Base-by-base conservation (phyloP, 2,113 vertebrate species). In the Stigmatopora argus region DNA sequence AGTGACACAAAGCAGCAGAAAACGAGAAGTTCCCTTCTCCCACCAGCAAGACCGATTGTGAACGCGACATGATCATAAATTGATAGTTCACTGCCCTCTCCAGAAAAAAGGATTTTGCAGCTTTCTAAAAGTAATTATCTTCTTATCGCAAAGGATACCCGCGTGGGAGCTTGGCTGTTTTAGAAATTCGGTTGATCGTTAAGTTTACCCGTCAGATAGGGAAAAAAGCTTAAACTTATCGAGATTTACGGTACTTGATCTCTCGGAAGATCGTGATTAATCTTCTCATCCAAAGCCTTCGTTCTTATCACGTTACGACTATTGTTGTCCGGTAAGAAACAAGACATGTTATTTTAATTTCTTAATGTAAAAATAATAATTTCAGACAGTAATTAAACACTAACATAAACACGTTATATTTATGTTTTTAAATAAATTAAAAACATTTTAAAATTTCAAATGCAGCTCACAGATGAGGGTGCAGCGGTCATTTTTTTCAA, bases 1-100 rank as follows among this genome's bases (percentile, higher is more conserved):
- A 51, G 63, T 83, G 81, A 67, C 90, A 88, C 12, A 94, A 70
- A 1, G 87, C 76, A 0, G 90, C 92, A 0, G 96, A 91, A 73
- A 95, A 98, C 0, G 96, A 97, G 79, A 97, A 98, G 76, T 98
- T 98, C 21, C 96, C 96, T 66, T 98, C 96, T 44, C 96, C 96
- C 19, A 98, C 90, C 72, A 98, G 84, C 58, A 98, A 83, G 55
- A 94, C 45, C 11, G 79, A 72, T 71, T 66, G 63, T 23, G 66
- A 59, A 72, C 45, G 66, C 68, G 75, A 72, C 86, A 87, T 86
- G 51, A 35, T n/a, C 15, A n/a, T 8, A 9, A 55, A 26, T 12
- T 12, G 8, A 13, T 26, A 14, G 23, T 14, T 55, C 18, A n/a
- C 48, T n/a, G 17, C 0, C 3, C 44, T 11, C 45, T 11, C 45